Evolutionary conservation across 2,888 invertebrate genomes (phyloP).

Genomic region (Yponomeuta plumbellus): DNA sequence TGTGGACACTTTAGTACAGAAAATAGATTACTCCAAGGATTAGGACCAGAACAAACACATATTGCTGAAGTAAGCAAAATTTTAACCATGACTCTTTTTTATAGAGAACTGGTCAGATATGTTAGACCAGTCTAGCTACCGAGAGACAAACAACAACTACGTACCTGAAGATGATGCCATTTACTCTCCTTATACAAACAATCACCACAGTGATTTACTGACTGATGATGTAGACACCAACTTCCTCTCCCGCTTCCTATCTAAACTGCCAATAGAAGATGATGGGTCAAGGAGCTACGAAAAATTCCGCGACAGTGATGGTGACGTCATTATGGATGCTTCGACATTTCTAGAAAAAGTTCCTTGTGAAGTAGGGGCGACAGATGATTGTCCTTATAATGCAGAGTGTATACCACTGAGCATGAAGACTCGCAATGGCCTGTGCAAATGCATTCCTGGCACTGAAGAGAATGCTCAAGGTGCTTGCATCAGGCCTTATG

Average conservation of each 20-base stretch:
- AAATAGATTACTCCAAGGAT: too few relatives aligned
- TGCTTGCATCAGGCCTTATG: constrained; percentile 52
- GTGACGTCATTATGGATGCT: constrained; percentile 70
- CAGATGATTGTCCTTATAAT: constrained; percentile 78
- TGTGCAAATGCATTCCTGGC: constrained; percentile 83
- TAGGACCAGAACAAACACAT: too few relatives aligned
- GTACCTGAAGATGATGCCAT: constrained; percentile 62
- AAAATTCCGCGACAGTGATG: constrained; percentile 59
- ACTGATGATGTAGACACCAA: constrained; percentile 55
- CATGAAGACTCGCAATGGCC: constrained; percentile 78
- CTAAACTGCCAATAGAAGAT: constrained; percentile 60
- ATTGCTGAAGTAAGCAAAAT: not conserved
- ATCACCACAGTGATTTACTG: constrained; percentile 46
- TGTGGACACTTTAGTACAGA: too few relatives aligned
- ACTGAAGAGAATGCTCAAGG: constrained; percentile 68
- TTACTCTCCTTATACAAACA: constrained; percentile 53
- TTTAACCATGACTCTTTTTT: constrained; percentile 25
- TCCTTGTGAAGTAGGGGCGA: constrained; percentile 78
- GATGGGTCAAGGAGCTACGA: constrained; percentile 45
- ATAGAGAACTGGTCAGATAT: constrained; percentile 71
- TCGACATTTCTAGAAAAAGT: constrained; percentile 65
- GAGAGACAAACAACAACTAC: constrained; percentile 55
- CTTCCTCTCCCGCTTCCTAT: constrained; percentile 57
- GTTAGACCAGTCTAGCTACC: constrained; percentile 60
- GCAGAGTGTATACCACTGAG: constrained; percentile 80